Evolutionary conservation across 2,113 vertebrate species (phyloP), one percentile per base, ranked within the genome.

Genomic region (Pterophyllum scalare): DNA sequence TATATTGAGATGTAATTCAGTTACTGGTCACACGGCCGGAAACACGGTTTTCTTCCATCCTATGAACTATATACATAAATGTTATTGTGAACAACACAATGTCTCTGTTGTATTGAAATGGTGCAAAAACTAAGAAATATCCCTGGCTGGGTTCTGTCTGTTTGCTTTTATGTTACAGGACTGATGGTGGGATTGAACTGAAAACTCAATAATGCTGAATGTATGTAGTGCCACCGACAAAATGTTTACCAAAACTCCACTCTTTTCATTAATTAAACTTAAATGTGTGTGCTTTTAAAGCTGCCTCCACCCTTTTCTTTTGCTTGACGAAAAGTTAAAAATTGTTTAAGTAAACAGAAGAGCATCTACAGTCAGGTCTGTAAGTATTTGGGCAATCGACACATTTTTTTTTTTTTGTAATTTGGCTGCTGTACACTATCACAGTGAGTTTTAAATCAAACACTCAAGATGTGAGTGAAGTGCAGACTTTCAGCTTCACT

Each of bases 201-300:
- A 93, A 94, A 92, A 93, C 88, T 93, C 93, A 80, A 93, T 96
- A 91, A 95, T 92, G 94, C 95, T 95, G 95, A 96, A 96, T 96
- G 95, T 96, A 96, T 94, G 95, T 96, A 95, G 93, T 94, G 92
- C 95, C 95, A 95, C 95, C 92, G 88, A 95, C 94, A 94, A 95
- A 95, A 94, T 95, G 95, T 96, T 95, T 96, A 95, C 95, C 93
- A 94, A 94, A 94, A 87, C 91, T 94, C 93, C 93, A 94, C 92
- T 93, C 93, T 96, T 95, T 96, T 95, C 93, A 95, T 95, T 94
- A 94, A 96, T 95, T 96, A 96, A 96, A 95, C 91, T 92, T 94
- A 90, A 94, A 93, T 96, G 93, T 96, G 95, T 95, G 95, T 95
- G 95, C 92, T 96, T 95, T 94, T 93, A 91, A 89, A 10, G 46